These are phyloP conservation scores for Epicauta chinensis DNA, from an alignment of 1,140 invertebrate genomes.

Conservation along the genomic window DNA sequence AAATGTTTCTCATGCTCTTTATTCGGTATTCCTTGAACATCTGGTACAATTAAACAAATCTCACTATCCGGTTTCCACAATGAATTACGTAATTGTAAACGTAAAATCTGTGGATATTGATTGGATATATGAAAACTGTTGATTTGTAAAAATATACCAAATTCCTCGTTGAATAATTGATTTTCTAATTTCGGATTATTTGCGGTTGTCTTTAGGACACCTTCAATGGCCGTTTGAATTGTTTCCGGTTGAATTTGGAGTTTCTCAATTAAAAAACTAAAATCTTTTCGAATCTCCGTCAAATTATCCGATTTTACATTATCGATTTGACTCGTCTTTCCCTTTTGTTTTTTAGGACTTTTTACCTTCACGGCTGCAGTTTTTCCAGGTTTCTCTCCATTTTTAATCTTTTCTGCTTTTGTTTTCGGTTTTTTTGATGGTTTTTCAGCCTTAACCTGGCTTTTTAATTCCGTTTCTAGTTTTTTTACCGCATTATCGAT, in stretches of 20 bases:
- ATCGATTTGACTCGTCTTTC: too few species aligned
- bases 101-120: slow-evolving; percentile 36
- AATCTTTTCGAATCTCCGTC: background rate
- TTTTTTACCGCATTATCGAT: too few species aligned
- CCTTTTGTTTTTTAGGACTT: too few species aligned
- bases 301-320: too few species aligned
- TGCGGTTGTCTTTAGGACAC: slow-evolving; percentile 22
- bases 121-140: slow-evolving; percentile 46
- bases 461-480: too few species aligned
- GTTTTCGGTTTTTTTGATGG: too few species aligned
- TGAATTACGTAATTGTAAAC: slow-evolving; percentile 50
- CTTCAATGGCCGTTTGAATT: slow-evolving; percentile 18
- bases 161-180: slow-evolving; percentile 41
- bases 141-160: slow-evolving; percentile 44
- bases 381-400: too few species aligned
- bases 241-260: background rate
- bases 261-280: background rate
- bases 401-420: too few species aligned
- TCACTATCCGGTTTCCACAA: slow-evolving; percentile 47
- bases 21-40: slow-evolving; percentile 46
- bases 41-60: slow-evolving; percentile 48
- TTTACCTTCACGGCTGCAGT: too few species aligned
- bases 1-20: slow-evolving; percentile 53
- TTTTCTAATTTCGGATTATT: slow-evolving; percentile 31
- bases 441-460: too few species aligned